These are phyloP conservation scores for Portevinia maculata DNA, from an alignment of 2,888 invertebrate species.

Conservation along the genomic window DNA sequence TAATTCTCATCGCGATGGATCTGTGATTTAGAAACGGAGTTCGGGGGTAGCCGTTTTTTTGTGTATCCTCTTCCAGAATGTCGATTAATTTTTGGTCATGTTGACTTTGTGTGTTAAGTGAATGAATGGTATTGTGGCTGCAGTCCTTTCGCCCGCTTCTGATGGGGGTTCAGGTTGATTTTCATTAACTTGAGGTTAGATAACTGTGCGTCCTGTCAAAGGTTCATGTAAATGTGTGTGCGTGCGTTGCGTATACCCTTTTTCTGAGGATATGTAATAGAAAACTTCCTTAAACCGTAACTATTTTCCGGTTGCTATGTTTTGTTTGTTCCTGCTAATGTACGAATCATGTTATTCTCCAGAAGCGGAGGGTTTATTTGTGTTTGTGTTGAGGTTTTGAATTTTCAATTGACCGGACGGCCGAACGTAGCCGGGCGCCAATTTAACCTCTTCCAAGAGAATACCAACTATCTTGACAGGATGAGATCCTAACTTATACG, in stretches of 20 bases:
- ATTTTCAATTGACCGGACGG: slow-evolving; percentile 67
- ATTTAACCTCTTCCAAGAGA: slow-evolving; percentile 15
- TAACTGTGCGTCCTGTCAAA: slow-evolving; percentile 10
- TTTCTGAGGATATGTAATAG: slow-evolving; percentile 14
- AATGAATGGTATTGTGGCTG: slow-evolving; percentile 58
- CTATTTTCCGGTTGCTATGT: slow-evolving; percentile 35
- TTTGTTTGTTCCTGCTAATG: slow-evolving; percentile 52
- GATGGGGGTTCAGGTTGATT: slow-evolving; percentile 59
- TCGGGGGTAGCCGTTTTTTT: neutral
- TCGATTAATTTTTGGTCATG: slow-evolving; percentile 70
- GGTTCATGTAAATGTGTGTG: slow-evolving; percentile 5
- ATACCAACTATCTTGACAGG: slow-evolving; percentile 17
- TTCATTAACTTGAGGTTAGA: slow-evolving; percentile 70
- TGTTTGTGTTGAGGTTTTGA: slow-evolving; percentile 45
- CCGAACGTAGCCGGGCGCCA: neutral
- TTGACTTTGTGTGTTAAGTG: slow-evolving; percentile 72
- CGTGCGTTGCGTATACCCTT: slow-evolving; percentile 38
- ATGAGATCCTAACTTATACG: neutral
- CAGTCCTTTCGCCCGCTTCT: neutral
- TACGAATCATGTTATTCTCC: slow-evolving; percentile 47
- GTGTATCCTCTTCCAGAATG: slow-evolving; percentile 17
- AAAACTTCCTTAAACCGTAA: slow-evolving; percentile 43
- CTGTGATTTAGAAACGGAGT: slow-evolving; percentile 39
- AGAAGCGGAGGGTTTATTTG: slow-evolving; percentile 5
- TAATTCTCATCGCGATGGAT: slow-evolving; percentile 59